Base-by-base conservation (phyloP, 2,113 vertebrate species). In the Phyllostomus discolor region DNA sequence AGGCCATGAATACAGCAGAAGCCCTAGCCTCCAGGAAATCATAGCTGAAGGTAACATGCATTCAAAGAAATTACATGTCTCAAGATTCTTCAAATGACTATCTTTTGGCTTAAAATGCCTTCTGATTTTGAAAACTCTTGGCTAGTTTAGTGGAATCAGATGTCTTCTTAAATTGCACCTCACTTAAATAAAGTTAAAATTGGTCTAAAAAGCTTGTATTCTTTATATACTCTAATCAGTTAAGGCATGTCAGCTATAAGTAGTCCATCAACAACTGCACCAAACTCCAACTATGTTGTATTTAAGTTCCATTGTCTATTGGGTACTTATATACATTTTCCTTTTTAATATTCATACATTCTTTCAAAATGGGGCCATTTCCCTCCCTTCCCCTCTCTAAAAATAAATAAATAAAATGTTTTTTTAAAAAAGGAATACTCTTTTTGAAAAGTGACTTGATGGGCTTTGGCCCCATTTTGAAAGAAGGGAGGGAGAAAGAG, bases 81-180 rank as follows among this genome's bases (percentile, higher is more conserved):
- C 28, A 85, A 62, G 48, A 81, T 80, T 6, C 41, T 96, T 90
- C 81, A 82, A 75, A 94, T 16, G 33, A 79, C 33, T 78, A 69
- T 59, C 72, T 83, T 97, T 76, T 81, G 31, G 66, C 66, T 83
- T 94, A 85, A 94, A 88, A 94, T 79, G 24, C 8, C 90, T 95
- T 92, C 50, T 97, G 75, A 31, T 92, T 84, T 85, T 26, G 46
- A 43, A 90, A 78, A 69, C 24, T 85, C 62, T 96, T 87, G 46
- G 33, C 52, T 82, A 59, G 88, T 69, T 92, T 90, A 96, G 72
- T 96, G 67, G 91, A 96, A 90, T 97, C 87, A 96, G 70, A 94
- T 97, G 48, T 92, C 54, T 91, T 84, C 89, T 89, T 85, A 76
- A 95, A 97, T 96, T 94, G 82, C 54, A 94, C 24, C 54, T 95